Conservation (phyloP, 2,113 vertebrate genomes). For the Cinclus cinclus region DNA sequence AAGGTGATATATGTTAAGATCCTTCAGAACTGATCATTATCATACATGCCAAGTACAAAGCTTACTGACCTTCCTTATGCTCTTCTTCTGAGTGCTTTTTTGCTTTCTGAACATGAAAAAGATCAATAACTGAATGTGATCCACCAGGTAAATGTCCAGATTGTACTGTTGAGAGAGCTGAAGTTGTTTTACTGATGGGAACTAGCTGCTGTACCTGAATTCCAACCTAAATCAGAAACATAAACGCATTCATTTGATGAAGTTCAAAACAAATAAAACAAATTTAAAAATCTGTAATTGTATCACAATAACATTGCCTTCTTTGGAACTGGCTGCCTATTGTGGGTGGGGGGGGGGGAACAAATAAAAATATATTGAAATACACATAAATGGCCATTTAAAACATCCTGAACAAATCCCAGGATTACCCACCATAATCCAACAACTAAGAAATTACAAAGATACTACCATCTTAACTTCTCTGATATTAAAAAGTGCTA, state of each 20-base stretch:
- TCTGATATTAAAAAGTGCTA: neutral
- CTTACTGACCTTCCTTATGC: slow-evolving; percentile 72
- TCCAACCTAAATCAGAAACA: slow-evolving; percentile 77
- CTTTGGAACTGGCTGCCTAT: neutral
- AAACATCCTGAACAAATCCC: neutral
- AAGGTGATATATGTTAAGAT: neutral
- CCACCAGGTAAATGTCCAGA: slow-evolving; percentile 64
- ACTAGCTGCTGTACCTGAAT: slow-evolving; percentile 92
- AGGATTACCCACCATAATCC: neutral
- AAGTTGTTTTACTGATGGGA: slow-evolving; percentile 63
- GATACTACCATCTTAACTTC: neutral
- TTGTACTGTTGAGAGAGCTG: slow-evolving; percentile 35
- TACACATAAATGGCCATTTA: neutral
- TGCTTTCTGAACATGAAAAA: slow-evolving; percentile 78
- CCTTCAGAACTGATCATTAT: neutral
- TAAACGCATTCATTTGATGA: neutral
- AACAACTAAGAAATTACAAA: neutral
- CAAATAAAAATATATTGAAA: neutral
- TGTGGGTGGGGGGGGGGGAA: neutral
- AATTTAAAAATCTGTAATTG: neutral
- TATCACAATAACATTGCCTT: neutral
- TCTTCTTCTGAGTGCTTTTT: slow-evolving; percentile 69
- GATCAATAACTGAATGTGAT: slow-evolving; percentile 83
- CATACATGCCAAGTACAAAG: neutral
- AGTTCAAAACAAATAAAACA: neutral